A percentile compares a stretch with the other conserved stretches of the same genome.
Evolutionary conservation across 30 jellyfish, hydroid and myxozoan genomes (phyloP).

Genomic region (Cassiopea andromeda): DNA sequence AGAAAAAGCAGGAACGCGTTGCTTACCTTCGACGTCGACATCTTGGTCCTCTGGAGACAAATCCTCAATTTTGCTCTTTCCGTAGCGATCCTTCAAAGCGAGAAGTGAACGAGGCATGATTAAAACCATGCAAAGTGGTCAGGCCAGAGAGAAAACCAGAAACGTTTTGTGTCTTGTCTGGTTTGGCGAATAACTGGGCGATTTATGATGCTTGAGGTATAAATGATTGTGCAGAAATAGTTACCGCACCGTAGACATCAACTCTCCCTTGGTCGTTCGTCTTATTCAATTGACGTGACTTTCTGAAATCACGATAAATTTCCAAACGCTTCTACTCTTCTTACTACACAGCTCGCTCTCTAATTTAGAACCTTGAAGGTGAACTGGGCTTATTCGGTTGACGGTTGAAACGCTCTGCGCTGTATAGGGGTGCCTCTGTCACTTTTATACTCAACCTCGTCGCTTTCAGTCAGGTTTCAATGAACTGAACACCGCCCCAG

Average conservation of each 20-base stretch:
- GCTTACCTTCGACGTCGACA: slow-evolving; percentile 37
- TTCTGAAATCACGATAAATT: neutral
- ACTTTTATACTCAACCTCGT: neutral
- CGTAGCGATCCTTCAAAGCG: slow-evolving; percentile 57
- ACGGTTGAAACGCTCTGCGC: neutral
- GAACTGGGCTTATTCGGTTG: neutral
- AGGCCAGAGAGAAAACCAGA: slow-evolving; percentile 22
- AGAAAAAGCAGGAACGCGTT: too few relatives aligned
- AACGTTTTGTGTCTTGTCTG: slow-evolving; percentile 4
- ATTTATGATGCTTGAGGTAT: slow-evolving; percentile 13
- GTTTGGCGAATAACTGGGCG: slow-evolving; percentile 19
- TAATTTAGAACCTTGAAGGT: neutral
- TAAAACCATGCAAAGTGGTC: neutral
- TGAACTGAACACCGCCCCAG: neutral
- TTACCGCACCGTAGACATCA: neutral
- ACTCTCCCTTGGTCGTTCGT: neutral
- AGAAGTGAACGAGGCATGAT: slow-evolving; percentile 55
- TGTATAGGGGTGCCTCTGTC: neutral
- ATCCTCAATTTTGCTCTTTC: slow-evolving; percentile 11
- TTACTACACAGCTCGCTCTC: slow-evolving; percentile 2
- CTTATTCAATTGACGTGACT: neutral
- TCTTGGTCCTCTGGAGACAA: slow-evolving; percentile 41
- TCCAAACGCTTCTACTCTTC: neutral
- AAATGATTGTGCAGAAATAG: slow-evolving; percentile 4
- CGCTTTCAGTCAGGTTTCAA: slow-evolving; percentile 3